These are phyloP conservation scores for Eucidaris tribuloides DNA, from an alignment of 35 echinoderm and acorn worm species.

Conservation along the genomic window DNA sequence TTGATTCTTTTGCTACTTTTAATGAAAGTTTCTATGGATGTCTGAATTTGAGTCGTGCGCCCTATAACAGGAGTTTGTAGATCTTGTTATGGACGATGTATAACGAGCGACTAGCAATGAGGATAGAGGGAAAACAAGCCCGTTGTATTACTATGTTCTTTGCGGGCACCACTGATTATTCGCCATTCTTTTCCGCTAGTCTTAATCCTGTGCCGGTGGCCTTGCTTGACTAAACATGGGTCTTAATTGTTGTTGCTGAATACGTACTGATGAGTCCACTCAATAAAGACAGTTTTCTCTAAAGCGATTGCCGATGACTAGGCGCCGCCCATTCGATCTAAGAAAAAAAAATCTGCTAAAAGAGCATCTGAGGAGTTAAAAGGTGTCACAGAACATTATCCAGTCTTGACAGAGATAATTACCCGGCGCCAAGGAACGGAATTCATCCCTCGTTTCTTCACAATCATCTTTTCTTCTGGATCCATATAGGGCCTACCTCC, in stretches of 20 bases:
- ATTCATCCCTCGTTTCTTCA: neutral
- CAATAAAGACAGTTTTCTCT: slow-evolving; percentile 19
- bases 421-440: slow-evolving; percentile 17
- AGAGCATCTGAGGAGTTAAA: neutral
- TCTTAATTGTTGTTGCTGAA: slow-evolving; percentile 20
- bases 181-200: neutral
- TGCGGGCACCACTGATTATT: too few relatives aligned
- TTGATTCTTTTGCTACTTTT: too few relatives aligned
- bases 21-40: too few relatives aligned
- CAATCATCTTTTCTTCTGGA: slow-evolving; percentile 9
- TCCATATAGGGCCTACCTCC: neutral
- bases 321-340: slow-evolving; percentile 9
- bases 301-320: neutral
- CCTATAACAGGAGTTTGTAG: too few relatives aligned
- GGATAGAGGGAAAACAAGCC: too few relatives aligned
- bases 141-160: too few relatives aligned
- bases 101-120: too few relatives aligned
- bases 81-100: too few relatives aligned
- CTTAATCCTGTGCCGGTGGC: slow-evolving; percentile 23
- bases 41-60: too few relatives aligned
- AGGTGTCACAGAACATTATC: slow-evolving; percentile 35
- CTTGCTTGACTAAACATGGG: neutral
- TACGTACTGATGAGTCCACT: slow-evolving; percentile 19
- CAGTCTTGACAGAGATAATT: slow-evolving; percentile 19
- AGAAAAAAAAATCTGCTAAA: neutral